Evolutionary conservation across 2,113 vertebrate genomes (phyloP).

Genomic region (Saccopteryx bilineata): DNA sequence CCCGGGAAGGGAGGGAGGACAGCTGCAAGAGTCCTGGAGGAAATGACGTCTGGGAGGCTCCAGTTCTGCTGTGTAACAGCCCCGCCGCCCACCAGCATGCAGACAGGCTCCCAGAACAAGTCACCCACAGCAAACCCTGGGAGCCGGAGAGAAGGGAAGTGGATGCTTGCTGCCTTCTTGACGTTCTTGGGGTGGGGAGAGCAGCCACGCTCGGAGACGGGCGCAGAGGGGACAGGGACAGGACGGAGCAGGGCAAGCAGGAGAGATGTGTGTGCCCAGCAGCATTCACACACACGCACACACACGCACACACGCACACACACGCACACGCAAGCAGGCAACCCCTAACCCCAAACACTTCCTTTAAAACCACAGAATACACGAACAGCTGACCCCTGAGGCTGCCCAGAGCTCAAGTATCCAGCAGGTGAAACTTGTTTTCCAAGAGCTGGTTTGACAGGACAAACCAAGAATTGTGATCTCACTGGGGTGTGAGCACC

Average conservation of each 20-base stretch:
- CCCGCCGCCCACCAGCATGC: constrained; percentile 68
- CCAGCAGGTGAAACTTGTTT: constrained; percentile 75
- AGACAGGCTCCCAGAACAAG: constrained; percentile 52
- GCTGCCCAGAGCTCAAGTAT: constrained; percentile 37
- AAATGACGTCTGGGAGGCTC: constrained; percentile 62
- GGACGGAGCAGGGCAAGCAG: neutral
- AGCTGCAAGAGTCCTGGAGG: constrained; percentile 66
- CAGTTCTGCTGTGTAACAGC: constrained; percentile 53
- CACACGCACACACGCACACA: neutral
- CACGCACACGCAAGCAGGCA: neutral
- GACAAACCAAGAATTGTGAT: constrained; percentile 69
- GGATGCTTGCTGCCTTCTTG: neutral
- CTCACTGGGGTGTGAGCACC: constrained; percentile 76
- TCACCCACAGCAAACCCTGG: constrained; percentile 21
- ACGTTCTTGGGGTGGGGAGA: neutral
- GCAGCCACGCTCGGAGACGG: neutral
- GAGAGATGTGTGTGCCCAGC: neutral
- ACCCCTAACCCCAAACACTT: constrained; percentile 6
- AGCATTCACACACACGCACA: neutral
- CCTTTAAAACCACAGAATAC: neutral
- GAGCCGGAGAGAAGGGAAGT: neutral
- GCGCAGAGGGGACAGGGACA: rapidly evolving
- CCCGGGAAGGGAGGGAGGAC: constrained; percentile 29
- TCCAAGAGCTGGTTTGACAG: constrained; percentile 59
- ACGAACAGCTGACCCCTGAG: constrained; percentile 54